Evolutionary conservation across 2,113 vertebrate genomes (phyloP).

Genomic region (Orthonyx spaldingii): DNA sequence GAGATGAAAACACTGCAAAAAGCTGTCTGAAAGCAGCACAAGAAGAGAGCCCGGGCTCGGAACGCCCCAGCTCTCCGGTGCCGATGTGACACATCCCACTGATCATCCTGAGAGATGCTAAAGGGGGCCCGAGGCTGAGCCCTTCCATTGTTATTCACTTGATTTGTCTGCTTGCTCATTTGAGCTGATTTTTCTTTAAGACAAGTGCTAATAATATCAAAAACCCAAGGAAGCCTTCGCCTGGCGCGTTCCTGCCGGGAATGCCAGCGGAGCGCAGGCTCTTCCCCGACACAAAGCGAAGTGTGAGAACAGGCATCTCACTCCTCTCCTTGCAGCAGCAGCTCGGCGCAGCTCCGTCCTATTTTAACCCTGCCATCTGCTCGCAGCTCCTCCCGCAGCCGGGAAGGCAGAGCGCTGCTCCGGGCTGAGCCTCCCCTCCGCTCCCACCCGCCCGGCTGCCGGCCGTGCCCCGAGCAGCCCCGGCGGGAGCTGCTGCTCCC

Average conservation of each 20-base stretch:
- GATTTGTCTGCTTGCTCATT: slow-evolving; percentile 24
- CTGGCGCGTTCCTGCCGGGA: not conserved
- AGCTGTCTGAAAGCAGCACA: not conserved
- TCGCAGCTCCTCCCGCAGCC: not conserved
- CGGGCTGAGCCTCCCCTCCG: not conserved
- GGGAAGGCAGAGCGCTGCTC: not conserved
- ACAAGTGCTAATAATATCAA: not conserved
- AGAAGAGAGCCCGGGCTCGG: not conserved
- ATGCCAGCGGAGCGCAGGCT: not conserved
- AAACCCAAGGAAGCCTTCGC: not conserved
- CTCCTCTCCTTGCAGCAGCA: slow-evolving; percentile 29
- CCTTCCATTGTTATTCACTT: not conserved
- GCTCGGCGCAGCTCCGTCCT: not conserved
- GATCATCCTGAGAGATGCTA: not conserved
- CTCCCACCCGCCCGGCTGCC: not conserved
- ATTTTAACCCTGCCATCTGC: slow-evolving; percentile 65
- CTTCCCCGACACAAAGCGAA: not conserved
- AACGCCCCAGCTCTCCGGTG: not conserved
- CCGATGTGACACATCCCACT: not conserved
- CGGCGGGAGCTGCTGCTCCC: accelerated
- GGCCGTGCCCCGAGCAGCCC: not conserved
- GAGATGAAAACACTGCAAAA: not conserved
- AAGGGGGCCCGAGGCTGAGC: not conserved
- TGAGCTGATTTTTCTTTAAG: slow-evolving; percentile 42
- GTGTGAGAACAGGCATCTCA: slow-evolving; percentile 38